phyloP scores from a whole-genome alignment of 2,888 invertebrate species.

The Eudasyphora cyanicolor region DNA sequence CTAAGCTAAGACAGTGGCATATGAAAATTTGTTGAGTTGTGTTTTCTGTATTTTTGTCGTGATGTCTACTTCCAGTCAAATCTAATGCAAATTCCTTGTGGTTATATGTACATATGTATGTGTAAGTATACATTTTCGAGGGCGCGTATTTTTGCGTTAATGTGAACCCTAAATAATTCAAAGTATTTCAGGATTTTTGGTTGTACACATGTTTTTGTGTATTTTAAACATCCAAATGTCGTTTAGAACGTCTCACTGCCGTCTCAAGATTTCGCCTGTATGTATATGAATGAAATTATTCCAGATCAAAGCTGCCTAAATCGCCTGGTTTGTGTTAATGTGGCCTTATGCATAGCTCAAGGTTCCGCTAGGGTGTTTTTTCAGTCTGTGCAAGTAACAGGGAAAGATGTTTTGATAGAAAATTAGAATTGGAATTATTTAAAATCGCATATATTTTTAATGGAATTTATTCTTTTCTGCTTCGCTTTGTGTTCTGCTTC shows the following conservation, averaged over 20 bases:
- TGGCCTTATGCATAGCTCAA: not conserved
- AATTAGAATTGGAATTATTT: slow-evolving; percentile 1
- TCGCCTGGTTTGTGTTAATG: not conserved
- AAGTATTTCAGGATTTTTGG: not conserved
- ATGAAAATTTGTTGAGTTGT: not conserved
- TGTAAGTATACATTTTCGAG: not conserved
- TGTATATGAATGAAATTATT: not conserved
- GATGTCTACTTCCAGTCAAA: not conserved
- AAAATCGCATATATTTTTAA: not conserved
- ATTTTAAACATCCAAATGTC: not conserved
- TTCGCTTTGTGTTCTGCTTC: not conserved
- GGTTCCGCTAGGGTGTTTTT: not conserved
- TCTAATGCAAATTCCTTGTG: not conserved
- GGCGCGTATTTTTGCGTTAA: not conserved
- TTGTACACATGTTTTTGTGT: not conserved
- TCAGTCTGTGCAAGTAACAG: too few relatives aligned
- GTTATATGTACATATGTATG: not conserved
- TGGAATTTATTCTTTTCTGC: too few relatives aligned
- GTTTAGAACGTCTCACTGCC: not conserved
- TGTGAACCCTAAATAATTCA: slow-evolving; percentile 6
- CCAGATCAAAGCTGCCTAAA: not conserved
- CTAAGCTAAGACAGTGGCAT: too few relatives aligned
- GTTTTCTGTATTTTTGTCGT: not conserved
- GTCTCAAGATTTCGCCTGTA: not conserved
- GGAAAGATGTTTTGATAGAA: not conserved